These are phyloP conservation scores for Acronicta psi DNA, from an alignment of 2,888 invertebrate genomes.

Conservation along the genomic window DNA sequence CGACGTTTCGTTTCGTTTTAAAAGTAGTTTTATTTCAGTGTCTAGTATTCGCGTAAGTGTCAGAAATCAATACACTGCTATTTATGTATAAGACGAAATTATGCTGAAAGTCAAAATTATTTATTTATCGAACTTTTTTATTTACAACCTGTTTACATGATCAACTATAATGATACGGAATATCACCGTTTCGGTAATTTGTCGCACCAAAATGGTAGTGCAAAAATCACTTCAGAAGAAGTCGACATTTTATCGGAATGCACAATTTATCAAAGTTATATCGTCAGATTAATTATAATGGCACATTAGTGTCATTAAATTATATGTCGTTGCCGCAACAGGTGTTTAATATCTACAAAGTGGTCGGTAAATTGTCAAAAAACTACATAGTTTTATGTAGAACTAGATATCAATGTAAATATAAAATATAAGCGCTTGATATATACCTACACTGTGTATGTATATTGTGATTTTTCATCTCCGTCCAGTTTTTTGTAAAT, in stretches of 20 bases:
- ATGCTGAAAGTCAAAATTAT: slow-evolving; percentile 29
- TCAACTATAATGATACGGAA: not conserved
- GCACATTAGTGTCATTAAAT: not conserved
- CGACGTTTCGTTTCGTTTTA: too few relatives aligned
- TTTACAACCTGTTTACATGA: not conserved
- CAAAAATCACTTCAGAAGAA: not conserved
- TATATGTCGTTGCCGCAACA: too few relatives aligned
- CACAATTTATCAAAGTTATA: not conserved
- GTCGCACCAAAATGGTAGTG: not conserved
- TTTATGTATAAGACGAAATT: slow-evolving; percentile 1
- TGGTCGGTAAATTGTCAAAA: slow-evolving; percentile 6
- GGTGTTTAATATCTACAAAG: not conserved
- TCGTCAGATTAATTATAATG: not conserved
- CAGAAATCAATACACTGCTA: slow-evolving; percentile 15
- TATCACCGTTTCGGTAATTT: not conserved
- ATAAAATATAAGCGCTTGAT: slow-evolving; percentile 49
- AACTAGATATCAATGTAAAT: slow-evolving; percentile 52
- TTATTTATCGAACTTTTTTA: slow-evolving; percentile 12
- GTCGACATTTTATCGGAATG: not conserved
- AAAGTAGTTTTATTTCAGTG: too few relatives aligned
- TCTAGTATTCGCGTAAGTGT: too few relatives aligned
- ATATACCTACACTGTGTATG: slow-evolving; percentile 82
- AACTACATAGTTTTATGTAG: slow-evolving; percentile 80
- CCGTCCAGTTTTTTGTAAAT: slow-evolving; percentile 75
- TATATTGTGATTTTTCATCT: slow-evolving; percentile 79